Evolutionary conservation across 2,888 invertebrate species (phyloP), one percentile per base, ranked within the genome.

Genomic region (Temnothorax rugatulus): DNA sequence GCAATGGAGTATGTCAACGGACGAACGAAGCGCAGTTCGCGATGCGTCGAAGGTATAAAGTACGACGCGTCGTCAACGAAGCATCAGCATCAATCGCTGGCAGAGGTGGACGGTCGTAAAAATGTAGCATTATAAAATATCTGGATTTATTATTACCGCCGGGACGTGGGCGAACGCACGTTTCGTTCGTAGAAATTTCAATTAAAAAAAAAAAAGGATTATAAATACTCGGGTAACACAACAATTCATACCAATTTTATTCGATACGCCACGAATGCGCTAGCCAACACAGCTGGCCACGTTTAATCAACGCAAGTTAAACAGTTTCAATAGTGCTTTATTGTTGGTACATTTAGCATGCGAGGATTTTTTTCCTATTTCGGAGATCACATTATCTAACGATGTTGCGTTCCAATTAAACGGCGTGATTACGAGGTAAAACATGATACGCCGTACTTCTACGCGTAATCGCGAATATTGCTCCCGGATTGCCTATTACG

Each of bases 381-480:
- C 50, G 25, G 1, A 61, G 63, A 63, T 66, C 57, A 25, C 41
- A 63, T 59, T 64, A 81, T 64, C 79, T 83, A 83, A 74, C 73
- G 41, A 9, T 11, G 50, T 44, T 52, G 54, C 81, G 52, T 68
- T 73, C 41, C 81, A 75, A 88, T 89, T 88, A 88, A 85, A 85
- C 44, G 77, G n/a, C 44, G n/a, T 25, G 25, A 44, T 18, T 54
- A 38, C 38, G 54, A 52, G 73, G 73, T 84, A 68, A 79, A 88
- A 82, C 77, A 82, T 57, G 38, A 74, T 21, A 64, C 25, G 57
- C 77, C 66, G 63, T 86, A 76, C 68, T 84, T 77, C 38, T 2
- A 29, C 76, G 76, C 52, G 66, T 88, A 90, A 88, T 88, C 81
- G 69, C 76, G 57, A 84, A 84, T 82, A 86, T 83, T 76, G 83